Percentiles rank a stretch among this genome's conserved stretches.
phyloP scores from a whole-genome alignment of 2,888 invertebrate species.

The Phengaris arion region DNA sequence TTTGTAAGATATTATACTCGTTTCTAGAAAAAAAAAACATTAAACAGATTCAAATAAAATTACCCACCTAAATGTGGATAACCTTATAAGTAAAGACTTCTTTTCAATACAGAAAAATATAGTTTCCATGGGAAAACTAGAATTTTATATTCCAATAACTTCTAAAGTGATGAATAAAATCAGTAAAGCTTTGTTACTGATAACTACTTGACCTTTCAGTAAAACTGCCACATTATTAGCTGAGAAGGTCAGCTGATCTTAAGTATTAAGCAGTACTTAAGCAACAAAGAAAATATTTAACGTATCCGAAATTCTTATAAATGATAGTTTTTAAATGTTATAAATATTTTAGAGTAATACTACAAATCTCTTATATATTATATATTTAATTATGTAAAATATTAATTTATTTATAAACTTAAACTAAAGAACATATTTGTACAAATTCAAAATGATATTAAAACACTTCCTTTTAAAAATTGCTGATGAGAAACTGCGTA shows the following conservation, averaged over 20 bases:
- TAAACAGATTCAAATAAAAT: too few species aligned
- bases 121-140: not conserved
- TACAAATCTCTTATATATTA: too few species aligned
- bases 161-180: not conserved
- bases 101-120: too few species aligned
- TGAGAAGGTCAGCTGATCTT: constrained; percentile 16
- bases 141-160: not conserved
- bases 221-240: constrained; percentile 1
- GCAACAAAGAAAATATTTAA: not conserved
- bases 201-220: constrained; percentile 22
- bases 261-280: not conserved
- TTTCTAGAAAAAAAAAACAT: too few species aligned
- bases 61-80: too few species aligned
- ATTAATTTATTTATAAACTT: too few species aligned
- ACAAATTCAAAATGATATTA: not conserved
- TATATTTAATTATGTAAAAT: too few species aligned
- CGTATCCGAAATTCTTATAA: not conserved
- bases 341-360: too few species aligned
- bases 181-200: not conserved
- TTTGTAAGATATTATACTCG: too few species aligned
- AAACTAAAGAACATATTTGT: too few species aligned
- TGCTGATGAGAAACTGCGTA: not conserved
- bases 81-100: too few species aligned
- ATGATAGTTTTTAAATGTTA: not conserved
- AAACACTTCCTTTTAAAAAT: not conserved